These are phyloP conservation scores for Hyles vespertilio DNA, from an alignment of 1,140 invertebrate species.

Conservation along the genomic window DNA sequence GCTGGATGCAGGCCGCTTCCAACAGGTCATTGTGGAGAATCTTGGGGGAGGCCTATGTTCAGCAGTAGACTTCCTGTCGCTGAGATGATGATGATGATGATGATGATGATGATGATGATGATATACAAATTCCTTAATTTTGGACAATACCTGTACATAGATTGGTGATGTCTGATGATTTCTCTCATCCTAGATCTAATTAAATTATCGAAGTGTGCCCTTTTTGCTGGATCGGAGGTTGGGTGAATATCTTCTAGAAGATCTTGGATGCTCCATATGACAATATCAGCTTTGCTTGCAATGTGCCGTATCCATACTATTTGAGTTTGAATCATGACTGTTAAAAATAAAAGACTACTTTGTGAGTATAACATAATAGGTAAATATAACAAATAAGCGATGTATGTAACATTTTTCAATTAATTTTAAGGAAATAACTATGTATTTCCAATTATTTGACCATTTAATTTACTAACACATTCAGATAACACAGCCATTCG, in stretches of 20 bases:
- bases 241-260: constrained; percentile 39
- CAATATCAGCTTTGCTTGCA: constrained; percentile 45
- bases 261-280: constrained; percentile 47
- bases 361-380: not conserved
- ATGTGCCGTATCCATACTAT: constrained; percentile 56
- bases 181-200: constrained; percentile 40
- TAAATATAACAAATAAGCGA: not conserved
- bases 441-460: no score
- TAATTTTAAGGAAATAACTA: not conserved
- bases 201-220: constrained; percentile 21
- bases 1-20: no score
- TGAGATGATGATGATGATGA: no score
- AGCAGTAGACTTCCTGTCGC: no score
- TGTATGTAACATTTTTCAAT: not conserved
- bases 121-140: constrained; percentile 1
- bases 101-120: not conserved
- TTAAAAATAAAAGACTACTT: constrained; percentile 5
- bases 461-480: no score
- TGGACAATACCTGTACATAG: constrained; percentile 37
- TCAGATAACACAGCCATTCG: no score
- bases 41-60: no score
- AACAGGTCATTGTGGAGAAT: no score
- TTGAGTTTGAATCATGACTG: constrained; percentile 53
- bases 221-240: constrained; percentile 24
- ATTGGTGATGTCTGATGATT: constrained; percentile 43